Percentiles rank a stretch among this genome's conserved stretches.
These are phyloP conservation scores for Procambarus clarkii DNA, from an alignment of 1,140 invertebrate species.

Conservation along the genomic window DNA sequence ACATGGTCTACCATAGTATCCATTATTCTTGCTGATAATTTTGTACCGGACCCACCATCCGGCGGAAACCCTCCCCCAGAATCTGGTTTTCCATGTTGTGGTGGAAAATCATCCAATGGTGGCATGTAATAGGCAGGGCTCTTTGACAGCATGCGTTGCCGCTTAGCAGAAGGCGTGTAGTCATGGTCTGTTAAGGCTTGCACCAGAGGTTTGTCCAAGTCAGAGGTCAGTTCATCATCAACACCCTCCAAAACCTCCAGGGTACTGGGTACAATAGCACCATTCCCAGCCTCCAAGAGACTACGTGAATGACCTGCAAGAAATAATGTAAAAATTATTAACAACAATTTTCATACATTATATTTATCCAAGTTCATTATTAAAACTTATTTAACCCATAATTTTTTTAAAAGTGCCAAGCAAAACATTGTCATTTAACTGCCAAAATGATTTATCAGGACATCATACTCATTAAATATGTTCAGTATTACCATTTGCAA, in stretches of 20 bases:
- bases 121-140: conserved; percentile 39
- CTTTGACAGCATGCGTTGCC: conserved; percentile 40
- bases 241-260: conserved; percentile 55
- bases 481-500: no score
- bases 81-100: conserved; percentile 40
- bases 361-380: no score
- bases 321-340: background rate
- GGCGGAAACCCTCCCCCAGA: conserved; percentile 59
- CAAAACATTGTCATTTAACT: no score
- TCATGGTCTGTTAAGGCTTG: conserved; percentile 66
- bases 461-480: no score
- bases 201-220: conserved; percentile 38
- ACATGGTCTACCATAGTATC: conserved; percentile 56
- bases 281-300: conserved; percentile 65
- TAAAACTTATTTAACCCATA: no score
- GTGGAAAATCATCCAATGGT: conserved; percentile 57
- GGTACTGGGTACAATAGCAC: conserved; percentile 38
- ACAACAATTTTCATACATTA: no score
- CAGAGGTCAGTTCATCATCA: conserved; percentile 63
- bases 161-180: conserved; percentile 62
- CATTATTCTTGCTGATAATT: conserved; percentile 56
- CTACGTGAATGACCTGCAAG: conserved; percentile 64
- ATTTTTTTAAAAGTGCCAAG: no score
- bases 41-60: conserved; percentile 40
- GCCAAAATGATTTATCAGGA: no score